Evolutionary conservation across 2,113 vertebrate species (phyloP).

Genomic region (Vanacampus margaritifer): DNA sequence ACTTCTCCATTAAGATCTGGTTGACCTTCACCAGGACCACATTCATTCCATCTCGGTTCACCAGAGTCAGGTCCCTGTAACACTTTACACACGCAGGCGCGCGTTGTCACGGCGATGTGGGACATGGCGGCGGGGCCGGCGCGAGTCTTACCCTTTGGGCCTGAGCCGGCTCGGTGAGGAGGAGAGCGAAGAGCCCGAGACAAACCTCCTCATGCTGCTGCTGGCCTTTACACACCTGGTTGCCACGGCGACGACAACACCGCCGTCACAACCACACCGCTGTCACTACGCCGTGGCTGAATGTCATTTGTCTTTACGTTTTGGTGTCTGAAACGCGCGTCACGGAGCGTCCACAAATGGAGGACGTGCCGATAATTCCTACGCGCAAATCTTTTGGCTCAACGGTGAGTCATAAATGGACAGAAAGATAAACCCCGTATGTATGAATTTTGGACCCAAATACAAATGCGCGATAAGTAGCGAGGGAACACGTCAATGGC

Average conservation of each 20-base stretch:
- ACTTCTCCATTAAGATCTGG: conserved; percentile 95
- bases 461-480: background rate
- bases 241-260: background rate
- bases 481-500: too few relatives aligned
- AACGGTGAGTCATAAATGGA: too few relatives aligned
- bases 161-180: conserved; percentile 83
- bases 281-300: too few relatives aligned
- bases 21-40: conserved; percentile 91
- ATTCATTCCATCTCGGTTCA: conserved; percentile 91
- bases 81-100: conserved; percentile 69
- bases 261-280: too few relatives aligned
- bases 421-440: too few relatives aligned
- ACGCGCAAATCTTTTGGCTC: too few relatives aligned
- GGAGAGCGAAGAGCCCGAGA: conserved; percentile 86
- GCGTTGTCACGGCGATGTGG: conserved; percentile 5
- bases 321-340: too few relatives aligned
- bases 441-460: too few relatives aligned
- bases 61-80: conserved; percentile 88
- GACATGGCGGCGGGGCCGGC: background rate
- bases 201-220: conserved; percentile 94
- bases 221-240: conserved; percentile 87
- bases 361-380: too few relatives aligned
- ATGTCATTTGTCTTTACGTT: too few relatives aligned
- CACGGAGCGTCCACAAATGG: too few relatives aligned
- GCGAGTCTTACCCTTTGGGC: conserved; percentile 84